Conservation (phyloP, 1,140 invertebrate species). For the Leptinotarsa undecemlineata region DNA sequence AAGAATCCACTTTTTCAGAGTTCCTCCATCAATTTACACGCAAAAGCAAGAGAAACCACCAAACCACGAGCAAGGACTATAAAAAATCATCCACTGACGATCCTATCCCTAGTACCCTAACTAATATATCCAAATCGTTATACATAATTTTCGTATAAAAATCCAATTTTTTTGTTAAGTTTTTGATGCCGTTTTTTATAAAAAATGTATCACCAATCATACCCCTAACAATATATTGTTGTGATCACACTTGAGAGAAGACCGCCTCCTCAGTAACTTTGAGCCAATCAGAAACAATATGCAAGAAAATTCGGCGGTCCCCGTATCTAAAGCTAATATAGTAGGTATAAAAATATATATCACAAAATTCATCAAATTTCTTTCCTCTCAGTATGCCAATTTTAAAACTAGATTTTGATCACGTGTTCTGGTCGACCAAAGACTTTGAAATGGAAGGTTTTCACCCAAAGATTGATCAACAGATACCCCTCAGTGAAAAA, state of each 20-base stretch:
- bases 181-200: constrained; percentile 33
- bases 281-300: constrained; percentile 35
- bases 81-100: constrained; percentile 12
- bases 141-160: constrained; percentile 46
- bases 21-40: constrained; percentile 29
- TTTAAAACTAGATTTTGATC: constrained; percentile 29
- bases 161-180: constrained; percentile 32
- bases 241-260: constrained; percentile 42
- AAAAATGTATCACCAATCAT: constrained; percentile 45
- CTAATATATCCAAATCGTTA: constrained; percentile 39
- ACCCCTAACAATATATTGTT: constrained; percentile 39
- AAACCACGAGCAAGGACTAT: constrained; percentile 43
- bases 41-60: constrained; percentile 45
- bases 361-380: constrained; percentile 44
- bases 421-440: constrained; percentile 9
- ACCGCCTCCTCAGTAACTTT: constrained; percentile 32
- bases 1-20: constrained; percentile 12
- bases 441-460: not conserved
- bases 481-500: too few relatives aligned
- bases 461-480: not conserved
- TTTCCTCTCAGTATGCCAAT: constrained; percentile 30
- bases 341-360: constrained; percentile 52
- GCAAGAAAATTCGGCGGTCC: constrained; percentile 24
- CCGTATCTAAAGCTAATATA: constrained; percentile 25
- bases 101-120: constrained; percentile 24